phyloP scores from a whole-genome alignment of 1,140 invertebrate genomes.

The Bombus sibiricus region DNA sequence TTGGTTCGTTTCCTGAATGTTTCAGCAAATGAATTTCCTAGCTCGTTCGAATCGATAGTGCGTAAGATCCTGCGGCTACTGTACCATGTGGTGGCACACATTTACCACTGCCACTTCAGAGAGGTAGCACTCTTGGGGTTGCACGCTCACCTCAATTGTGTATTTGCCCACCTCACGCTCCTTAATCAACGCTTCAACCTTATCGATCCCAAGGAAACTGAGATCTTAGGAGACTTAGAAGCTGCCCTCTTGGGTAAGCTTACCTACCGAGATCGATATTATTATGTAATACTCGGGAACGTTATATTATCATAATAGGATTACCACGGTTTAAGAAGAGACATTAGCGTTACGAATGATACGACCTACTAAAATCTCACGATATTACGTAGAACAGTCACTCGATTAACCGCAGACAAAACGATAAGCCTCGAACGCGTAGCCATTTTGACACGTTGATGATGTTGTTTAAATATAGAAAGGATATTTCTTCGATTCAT shows the following conservation, averaged over 20 bases:
- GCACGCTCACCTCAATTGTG: slow-evolving; percentile 97
- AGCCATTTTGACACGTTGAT: not conserved
- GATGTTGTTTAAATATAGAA: not conserved
- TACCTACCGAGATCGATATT: slow-evolving; percentile 16
- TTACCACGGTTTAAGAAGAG: not conserved
- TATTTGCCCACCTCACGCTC: slow-evolving; percentile 97
- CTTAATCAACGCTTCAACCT: slow-evolving; percentile 95
- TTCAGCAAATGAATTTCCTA: slow-evolving; percentile 97
- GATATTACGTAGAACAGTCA: not conserved
- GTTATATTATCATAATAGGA: slow-evolving; percentile 27
- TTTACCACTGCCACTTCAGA: slow-evolving; percentile 98
- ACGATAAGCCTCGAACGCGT: not conserved
- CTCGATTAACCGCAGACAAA: not conserved
- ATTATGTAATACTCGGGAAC: slow-evolving; percentile 8
- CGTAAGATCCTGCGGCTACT: slow-evolving; percentile 97
- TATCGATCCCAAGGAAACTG: slow-evolving; percentile 97
- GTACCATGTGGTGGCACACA: slow-evolving; percentile 98
- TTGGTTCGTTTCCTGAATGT: slow-evolving; percentile 64
- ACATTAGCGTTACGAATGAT: not conserved
- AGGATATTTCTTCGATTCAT: not conserved
- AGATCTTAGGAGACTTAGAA: slow-evolving; percentile 94
- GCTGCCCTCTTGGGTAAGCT: slow-evolving; percentile 85
- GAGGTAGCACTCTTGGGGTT: slow-evolving; percentile 95
- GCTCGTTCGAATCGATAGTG: slow-evolving; percentile 96
- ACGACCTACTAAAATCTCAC: slow-evolving; percentile 10